Conservation (phyloP, 2,113 vertebrate species). For the Paraplagusia blochii region DNA sequence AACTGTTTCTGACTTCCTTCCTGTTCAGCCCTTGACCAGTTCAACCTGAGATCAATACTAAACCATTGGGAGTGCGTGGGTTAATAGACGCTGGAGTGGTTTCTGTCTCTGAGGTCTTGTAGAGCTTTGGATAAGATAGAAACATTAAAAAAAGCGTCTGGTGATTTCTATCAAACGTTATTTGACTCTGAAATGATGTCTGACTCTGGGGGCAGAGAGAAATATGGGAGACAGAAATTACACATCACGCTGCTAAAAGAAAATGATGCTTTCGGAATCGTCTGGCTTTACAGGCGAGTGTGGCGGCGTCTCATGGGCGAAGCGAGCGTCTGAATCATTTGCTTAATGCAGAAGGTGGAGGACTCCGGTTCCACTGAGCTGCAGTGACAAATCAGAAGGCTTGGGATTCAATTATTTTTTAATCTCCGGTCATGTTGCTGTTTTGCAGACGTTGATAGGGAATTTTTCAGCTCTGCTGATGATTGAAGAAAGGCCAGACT, state of each 20-base stretch:
- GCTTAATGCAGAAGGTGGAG: conserved; percentile 26
- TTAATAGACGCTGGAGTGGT: conserved; percentile 19
- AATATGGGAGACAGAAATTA: conserved; percentile 30
- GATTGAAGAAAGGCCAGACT: conserved; percentile 18
- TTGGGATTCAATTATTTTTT: conserved; percentile 25
- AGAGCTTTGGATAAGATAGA: conserved; percentile 8
- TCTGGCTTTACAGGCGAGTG: conserved; percentile 18
- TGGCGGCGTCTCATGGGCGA: conserved; percentile 29
- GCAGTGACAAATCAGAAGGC: conserved; percentile 10
- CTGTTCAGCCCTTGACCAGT: conserved; percentile 32
- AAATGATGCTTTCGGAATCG: conserved; percentile 24
- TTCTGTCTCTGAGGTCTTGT: conserved; percentile 11
- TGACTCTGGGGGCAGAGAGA: conserved; percentile 19
- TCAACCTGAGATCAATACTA: conserved; percentile 46
- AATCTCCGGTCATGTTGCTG: conserved; percentile 10
- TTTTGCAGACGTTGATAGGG: conserved; percentile 15
- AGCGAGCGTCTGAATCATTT: conserved; percentile 38
- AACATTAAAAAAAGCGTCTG: conserved; percentile 3
- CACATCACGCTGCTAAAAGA: conserved; percentile 30
- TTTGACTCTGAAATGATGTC: conserved; percentile 16
- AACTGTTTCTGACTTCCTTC: conserved; percentile 28
- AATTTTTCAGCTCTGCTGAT: conserved; percentile 2
- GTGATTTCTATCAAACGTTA: conserved; percentile 6
- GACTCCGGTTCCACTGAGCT: conserved; percentile 17
- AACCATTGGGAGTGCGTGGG: conserved; percentile 26